Evolutionary conservation across 92 coral and sea anemone species (phyloP), one percentile per base, ranked within the genome.

Genomic region (Chrysogorgia sp.): DNA sequence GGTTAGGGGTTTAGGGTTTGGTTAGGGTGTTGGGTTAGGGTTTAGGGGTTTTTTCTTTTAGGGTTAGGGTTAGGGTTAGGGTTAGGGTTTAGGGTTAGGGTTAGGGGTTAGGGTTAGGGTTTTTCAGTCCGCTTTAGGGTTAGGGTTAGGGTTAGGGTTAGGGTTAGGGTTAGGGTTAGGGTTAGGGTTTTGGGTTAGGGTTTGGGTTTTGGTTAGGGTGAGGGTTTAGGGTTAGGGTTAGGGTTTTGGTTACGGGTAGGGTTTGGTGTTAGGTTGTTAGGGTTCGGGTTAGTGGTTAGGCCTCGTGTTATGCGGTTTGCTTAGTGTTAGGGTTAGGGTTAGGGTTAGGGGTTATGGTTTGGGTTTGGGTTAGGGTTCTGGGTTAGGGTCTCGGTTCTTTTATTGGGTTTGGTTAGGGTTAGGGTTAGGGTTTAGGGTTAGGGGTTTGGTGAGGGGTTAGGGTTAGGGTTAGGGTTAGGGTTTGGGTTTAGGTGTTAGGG

Each of bases 311-410:
- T 34, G 79, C 25, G 19, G 25, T 20, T 40, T 20, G 63, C 8
- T 52, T 52, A 63, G 87, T 64, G 78, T 74, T 40, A 24, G 65
- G 79, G 67, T 70, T 45, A 5, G 79, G 65, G 40, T 72, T 0
- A 29, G 79, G 66, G 67, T 72, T 76, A 60, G 71, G 72, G 71
- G 78, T 76, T 60, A 60, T 55, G 82, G 82, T 62, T 76, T 34
- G 72, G 82, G 82, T 75, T 76, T 35, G 82, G 82, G 82, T 61
- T 76, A 76, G 71, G 82, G 71, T 76, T 77, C 4, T 56, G 82
- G 74, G n/a, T n/a, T n/a, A n/a, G n/a, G n/a, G n/a, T n/a, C n/a
- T n/a, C n/a, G n/a, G n/a, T n/a, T n/a, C n/a, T n/a, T n/a, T n/a
- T n/a, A n/a, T 59, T 77, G 25, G 60, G 82, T 71, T 40, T 77